Conservation (phyloP, 2,113 vertebrate species). For the Scalopus aquaticus region DNA sequence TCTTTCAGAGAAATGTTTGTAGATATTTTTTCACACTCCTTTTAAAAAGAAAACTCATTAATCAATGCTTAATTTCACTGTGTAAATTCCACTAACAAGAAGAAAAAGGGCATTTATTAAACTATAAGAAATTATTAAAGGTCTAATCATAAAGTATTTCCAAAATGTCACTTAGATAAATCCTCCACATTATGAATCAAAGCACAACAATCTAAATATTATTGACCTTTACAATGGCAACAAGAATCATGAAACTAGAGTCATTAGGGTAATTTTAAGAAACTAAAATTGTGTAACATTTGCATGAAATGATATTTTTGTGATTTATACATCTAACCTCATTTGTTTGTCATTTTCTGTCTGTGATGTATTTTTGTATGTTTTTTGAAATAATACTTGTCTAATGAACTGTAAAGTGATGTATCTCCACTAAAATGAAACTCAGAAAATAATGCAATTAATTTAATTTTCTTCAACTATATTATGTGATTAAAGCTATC, state of each 20-base stretch:
- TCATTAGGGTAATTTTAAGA: slow-evolving; percentile 74
- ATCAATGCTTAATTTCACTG: slow-evolving; percentile 50
- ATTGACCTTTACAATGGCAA: slow-evolving; percentile 81
- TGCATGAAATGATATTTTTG: slow-evolving; percentile 51
- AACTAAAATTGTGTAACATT: slow-evolving; percentile 58
- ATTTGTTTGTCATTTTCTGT: slow-evolving; percentile 71
- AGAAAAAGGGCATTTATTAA: slow-evolving; percentile 58
- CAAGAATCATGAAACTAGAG: slow-evolving; percentile 57
- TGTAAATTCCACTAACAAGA: slow-evolving; percentile 51
- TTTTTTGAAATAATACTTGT: slow-evolving; percentile 49
- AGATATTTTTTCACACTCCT: not conserved
- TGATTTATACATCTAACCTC: slow-evolving; percentile 43
- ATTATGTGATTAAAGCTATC: slow-evolving; percentile 9
- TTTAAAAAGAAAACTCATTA: slow-evolving; percentile 45
- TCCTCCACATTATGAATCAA: slow-evolving; percentile 70
- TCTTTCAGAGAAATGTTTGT: not conserved
- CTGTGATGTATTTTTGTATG: slow-evolving; percentile 63
- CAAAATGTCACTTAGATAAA: slow-evolving; percentile 80
- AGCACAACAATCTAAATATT: slow-evolving; percentile 71
- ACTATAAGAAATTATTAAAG: slow-evolving; percentile 58
- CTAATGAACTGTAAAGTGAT: slow-evolving; percentile 57
- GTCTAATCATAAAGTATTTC: slow-evolving; percentile 77
- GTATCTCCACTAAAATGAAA: slow-evolving; percentile 47
- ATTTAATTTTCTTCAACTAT: slow-evolving; percentile 55
- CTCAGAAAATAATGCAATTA: slow-evolving; percentile 35